Base-by-base conservation (phyloP, 2,113 vertebrate species). In the Ammodytes dubius region DNA sequence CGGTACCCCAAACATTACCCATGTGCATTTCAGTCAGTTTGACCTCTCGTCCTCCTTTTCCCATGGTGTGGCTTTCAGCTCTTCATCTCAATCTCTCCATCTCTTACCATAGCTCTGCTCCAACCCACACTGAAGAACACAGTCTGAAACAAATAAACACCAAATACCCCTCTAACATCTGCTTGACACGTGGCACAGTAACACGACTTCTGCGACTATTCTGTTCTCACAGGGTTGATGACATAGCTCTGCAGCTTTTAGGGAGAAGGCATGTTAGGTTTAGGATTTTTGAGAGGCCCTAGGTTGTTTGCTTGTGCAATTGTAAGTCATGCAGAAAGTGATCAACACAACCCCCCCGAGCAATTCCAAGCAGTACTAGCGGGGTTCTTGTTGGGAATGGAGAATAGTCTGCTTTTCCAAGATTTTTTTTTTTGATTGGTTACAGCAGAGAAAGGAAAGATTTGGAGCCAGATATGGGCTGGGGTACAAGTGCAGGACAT, bases 101-200 rank as follows among this genome's bases (percentile, higher is more conserved):
- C 83, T 84, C 65, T 66, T 58, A 58, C 47, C 49, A 56, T 53
- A 17, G 39, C 45, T 56, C 57, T 71, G 52, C 10, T 76, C 40
- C 61, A 57, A n/a, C 46, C 15, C 19, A 57, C 57, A 57, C 82
- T 70, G 56, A 68, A 63, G 19, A 9, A 14, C 61, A 4, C 5
- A 65, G 76, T 65, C 59, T 77, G 52, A 3, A 19, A 53, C 70
- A 88, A 85, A 87, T 85, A 90, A 87, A 88, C 76, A 77, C 42
- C 61, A 57, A 75, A 65, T 27, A 46, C 2, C 45, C n/a, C 56
- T 63, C 59, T 46, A 53, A 88, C 85, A 88, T 84, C 78, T 82
- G 77, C 53, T 12, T 56, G 79, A 72, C 75, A 68, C 19, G 47
- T 77, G 75, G 60, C 70, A 17, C 7, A 47, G 42, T 57, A n/a